Conservation (phyloP, 2,797 vertebrate species). For the Meda fulgida region DNA sequence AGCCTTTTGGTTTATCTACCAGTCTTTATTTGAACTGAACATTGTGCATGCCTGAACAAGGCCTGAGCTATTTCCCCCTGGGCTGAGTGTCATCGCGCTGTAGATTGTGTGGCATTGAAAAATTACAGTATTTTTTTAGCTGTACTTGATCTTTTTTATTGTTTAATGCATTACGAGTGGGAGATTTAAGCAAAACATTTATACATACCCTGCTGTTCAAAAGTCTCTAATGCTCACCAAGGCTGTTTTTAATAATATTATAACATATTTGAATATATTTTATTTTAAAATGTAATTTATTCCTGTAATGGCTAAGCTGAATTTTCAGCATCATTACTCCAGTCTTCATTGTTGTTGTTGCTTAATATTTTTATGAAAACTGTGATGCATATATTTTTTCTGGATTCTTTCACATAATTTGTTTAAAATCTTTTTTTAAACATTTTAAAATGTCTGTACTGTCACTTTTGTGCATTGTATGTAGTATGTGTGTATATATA, state of each 20-base stretch:
- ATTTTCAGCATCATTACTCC: background rate
- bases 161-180: background rate
- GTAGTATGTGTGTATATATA: too few relatives aligned
- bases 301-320: background rate
- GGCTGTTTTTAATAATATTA: background rate
- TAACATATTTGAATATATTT: background rate
- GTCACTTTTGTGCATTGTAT: background rate
- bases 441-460: background rate
- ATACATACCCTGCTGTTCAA: background rate
- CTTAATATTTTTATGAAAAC: background rate
- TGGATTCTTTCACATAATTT: background rate
- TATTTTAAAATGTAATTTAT: background rate
- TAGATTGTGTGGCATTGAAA: background rate
- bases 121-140: background rate
- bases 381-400: background rate
- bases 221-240: background rate
- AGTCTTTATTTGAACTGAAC: conserved; percentile 55
- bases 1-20: conserved; percentile 64
- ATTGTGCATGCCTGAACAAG: conserved; percentile 77
- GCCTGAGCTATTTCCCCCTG: conserved; percentile 28
- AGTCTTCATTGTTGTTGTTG: background rate
- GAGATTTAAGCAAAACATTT: background rate
- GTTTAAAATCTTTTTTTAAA: background rate
- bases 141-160: conserved; percentile 16
- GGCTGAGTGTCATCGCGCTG: conserved; percentile 11